A percentile compares a stretch with the other conserved stretches of the same genome.
These are phyloP conservation scores for Augiades crinisus DNA, from an alignment of 2,888 invertebrate species.

Conservation along the genomic window DNA sequence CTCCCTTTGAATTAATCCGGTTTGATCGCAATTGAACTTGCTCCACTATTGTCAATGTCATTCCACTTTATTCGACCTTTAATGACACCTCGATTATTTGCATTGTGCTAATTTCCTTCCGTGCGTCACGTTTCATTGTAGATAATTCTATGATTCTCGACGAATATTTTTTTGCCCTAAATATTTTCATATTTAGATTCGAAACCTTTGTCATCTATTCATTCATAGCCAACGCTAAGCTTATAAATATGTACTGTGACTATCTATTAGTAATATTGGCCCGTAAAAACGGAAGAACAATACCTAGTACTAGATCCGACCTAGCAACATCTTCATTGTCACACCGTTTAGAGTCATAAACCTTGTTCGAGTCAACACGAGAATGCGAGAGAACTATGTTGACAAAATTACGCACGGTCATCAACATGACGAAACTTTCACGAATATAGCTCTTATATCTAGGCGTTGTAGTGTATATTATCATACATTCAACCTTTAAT, in stretches of 20 bases:
- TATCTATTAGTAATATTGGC: neutral
- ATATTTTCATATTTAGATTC: too few species aligned
- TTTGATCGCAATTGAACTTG: conserved; percentile 17
- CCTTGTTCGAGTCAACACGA: neutral
- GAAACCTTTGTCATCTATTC: too few species aligned
- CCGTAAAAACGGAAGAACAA: neutral
- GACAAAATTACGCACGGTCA: neutral
- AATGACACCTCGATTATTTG: conserved; percentile 1
- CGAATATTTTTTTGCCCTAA: neutral
- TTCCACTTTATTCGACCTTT: conserved; percentile 10
- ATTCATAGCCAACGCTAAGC: too few species aligned
- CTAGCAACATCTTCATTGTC: conserved; percentile 2
- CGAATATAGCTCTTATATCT: conserved; percentile 4
- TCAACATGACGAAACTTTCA: conserved; percentile 3
- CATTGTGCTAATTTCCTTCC: neutral
- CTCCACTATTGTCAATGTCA: conserved; percentile 13
- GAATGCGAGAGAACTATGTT: neutral
- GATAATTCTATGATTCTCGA: too few species aligned
- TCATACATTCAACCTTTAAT: conserved; percentile 21
- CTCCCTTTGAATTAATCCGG: conserved; percentile 2
- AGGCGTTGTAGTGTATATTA: conserved; percentile 15
- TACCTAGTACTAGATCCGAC: neutral
- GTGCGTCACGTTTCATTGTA: neutral
- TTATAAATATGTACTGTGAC: neutral
- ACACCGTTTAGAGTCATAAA: neutral